Percentiles rank a stretch among this genome's conserved stretches.
Evolutionary conservation across 2,113 vertebrate species (phyloP).

Genomic region (Hiodon alosoides): DNA sequence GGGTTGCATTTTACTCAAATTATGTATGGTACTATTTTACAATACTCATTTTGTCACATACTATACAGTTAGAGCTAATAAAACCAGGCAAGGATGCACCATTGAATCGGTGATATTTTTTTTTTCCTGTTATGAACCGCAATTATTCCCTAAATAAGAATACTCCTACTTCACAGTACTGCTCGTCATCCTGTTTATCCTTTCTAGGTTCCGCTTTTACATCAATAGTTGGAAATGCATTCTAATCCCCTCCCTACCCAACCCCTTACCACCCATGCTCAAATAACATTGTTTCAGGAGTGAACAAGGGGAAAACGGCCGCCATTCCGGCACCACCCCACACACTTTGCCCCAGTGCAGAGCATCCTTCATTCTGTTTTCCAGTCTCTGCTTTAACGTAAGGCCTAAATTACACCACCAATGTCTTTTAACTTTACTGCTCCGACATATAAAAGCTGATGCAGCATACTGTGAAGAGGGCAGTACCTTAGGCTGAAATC

Average conservation of each 20-base stretch:
- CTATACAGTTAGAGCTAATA: too few relatives aligned
- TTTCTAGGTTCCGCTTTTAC: neutral
- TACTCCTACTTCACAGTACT: neutral
- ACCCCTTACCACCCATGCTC: neutral
- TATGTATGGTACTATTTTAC: too few relatives aligned
- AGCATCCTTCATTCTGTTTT: neutral
- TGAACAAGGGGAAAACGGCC: neutral
- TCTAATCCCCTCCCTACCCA: neutral
- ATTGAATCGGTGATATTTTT: too few relatives aligned
- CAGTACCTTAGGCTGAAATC: too few relatives aligned
- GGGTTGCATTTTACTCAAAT: too few relatives aligned
- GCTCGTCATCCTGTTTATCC: neutral
- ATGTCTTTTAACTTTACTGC: neutral
- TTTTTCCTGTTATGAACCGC: too few relatives aligned
- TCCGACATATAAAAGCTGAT: neutral
- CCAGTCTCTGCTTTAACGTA: neutral
- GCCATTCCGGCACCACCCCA: neutral
- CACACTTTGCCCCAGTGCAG: neutral
- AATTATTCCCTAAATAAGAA: neutral
- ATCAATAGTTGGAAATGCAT: slow-evolving; percentile 17
- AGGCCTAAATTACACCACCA: neutral
- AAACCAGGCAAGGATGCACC: too few relatives aligned
- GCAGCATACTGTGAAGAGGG: neutral
- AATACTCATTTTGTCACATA: too few relatives aligned
- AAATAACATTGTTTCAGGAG: slow-evolving; percentile 15